phyloP scores from a whole-genome alignment of 2,113 vertebrate species.

The Jaculus jaculus region DNA sequence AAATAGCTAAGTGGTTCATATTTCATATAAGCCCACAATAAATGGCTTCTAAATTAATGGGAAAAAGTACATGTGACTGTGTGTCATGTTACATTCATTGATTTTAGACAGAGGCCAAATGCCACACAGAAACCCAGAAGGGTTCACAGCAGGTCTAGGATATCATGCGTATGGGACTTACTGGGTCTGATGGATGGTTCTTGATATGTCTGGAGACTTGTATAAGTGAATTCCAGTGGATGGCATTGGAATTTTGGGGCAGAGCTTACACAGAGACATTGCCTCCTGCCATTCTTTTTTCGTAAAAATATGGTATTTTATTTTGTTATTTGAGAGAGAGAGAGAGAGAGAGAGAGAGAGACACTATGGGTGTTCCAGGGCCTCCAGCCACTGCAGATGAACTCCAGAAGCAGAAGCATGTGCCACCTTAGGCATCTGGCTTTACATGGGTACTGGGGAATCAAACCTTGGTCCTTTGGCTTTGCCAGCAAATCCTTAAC shows the following conservation, averaged over 20 bases:
- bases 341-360: no score
- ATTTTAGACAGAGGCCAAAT: constrained; percentile 10
- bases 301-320: no score
- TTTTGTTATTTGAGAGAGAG: no score
- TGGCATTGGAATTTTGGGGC: neutral
- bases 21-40: neutral
- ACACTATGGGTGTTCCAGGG: no score
- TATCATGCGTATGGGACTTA: neutral
- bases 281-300: neutral
- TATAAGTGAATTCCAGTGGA: neutral
- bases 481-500: no score
- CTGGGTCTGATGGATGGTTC: neutral
- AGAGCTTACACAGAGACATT: no score
- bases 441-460: no score
- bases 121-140: neutral
- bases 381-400: no score
- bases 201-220: neutral
- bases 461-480: no score
- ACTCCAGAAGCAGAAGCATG: no score
- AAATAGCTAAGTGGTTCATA: neutral
- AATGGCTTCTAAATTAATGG: neutral
- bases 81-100: neutral
- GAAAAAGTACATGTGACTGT: neutral
- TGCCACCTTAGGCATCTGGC: no score
- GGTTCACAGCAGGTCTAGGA: neutral